These are phyloP conservation scores for Sula dactylatra DNA, from an alignment of 2,113 vertebrate species.

Conservation along the genomic window DNA sequence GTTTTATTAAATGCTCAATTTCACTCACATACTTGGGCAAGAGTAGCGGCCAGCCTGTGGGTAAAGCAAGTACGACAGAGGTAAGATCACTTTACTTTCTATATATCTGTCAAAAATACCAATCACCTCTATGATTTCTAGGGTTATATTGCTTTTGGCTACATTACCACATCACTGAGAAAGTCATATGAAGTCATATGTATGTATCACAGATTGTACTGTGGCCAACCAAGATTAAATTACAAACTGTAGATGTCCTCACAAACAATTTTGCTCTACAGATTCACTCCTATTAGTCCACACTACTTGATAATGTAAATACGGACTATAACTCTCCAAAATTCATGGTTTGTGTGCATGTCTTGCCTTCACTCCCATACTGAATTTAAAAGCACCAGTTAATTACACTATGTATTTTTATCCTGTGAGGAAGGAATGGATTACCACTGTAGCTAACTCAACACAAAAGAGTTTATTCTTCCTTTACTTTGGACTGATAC, in stretches of 20 bases:
- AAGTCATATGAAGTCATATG: neutral
- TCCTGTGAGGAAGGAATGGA: neutral
- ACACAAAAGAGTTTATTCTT: neutral
- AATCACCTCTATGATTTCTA: neutral
- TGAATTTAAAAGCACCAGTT: neutral
- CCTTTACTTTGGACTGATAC: neutral
- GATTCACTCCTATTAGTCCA: neutral
- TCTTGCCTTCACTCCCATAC: neutral
- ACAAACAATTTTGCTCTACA: neutral
- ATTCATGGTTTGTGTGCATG: neutral
- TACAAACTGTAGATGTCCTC: neutral
- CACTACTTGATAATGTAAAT: neutral
- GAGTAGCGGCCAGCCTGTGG: neutral
- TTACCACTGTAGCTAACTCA: neutral
- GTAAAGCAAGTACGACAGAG: neutral
- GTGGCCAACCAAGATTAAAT: neutral
- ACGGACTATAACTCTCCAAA: neutral
- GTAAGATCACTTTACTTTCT: neutral
- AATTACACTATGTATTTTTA: neutral
- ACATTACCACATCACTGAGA: neutral
- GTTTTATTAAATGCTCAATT: conserved; percentile 71
- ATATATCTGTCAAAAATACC: neutral
- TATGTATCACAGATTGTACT: neutral
- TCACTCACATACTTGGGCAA: conserved; percentile 26
- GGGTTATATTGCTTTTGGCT: neutral